Base-by-base conservation (phyloP, 2,888 invertebrate genomes). In the Pseudoips prasinana region DNA sequence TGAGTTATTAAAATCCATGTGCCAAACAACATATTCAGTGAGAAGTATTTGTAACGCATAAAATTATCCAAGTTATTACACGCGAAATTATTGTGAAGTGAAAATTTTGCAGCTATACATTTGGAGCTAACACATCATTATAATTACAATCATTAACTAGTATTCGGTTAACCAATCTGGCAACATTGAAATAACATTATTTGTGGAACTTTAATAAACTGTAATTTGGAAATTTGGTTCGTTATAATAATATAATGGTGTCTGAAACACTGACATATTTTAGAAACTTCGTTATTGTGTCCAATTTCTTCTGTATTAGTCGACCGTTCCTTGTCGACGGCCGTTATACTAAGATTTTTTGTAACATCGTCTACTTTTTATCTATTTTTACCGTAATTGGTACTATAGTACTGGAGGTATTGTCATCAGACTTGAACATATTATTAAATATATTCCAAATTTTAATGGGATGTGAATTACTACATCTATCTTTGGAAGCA, bases 291-390 rank as follows among this genome's bases (percentile, higher is more conserved):
- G 59, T 78, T 0, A 33, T 72, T 1, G 22, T 77, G 1, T 73
- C 77, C 41, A 70, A 54, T 25, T 53, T 75, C 1, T 64, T 68
- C 26, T 70, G 75, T 22, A 59, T 84, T 7, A 79, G 78, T 37
- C 61, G 82, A 2, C 61, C 68, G 0, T 70, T 64, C 23, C 60
- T 77, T 3, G 34, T 80, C 1, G 28, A 50, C 1, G 36, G 47
- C 19, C 29, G 34, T 1, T 54, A 23, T 27, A 39, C 22, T 0
- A 68, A 36, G 29, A 22, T 58, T 0, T 20, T 72, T 0, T 64
- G 73, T n/a, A 63, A 72, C 18, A 8, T 39, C 0, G 55, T 75
- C 1, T 62, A 56, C 7, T 22, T 48, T 1, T 8, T 34, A 0
- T 10, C 53, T 11, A n/a, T 51, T 0, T 28, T 37, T n/a, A 41